Evolutionary conservation across 2,888 invertebrate genomes (phyloP).

Genomic region (Epinotia brunnichana): DNA sequence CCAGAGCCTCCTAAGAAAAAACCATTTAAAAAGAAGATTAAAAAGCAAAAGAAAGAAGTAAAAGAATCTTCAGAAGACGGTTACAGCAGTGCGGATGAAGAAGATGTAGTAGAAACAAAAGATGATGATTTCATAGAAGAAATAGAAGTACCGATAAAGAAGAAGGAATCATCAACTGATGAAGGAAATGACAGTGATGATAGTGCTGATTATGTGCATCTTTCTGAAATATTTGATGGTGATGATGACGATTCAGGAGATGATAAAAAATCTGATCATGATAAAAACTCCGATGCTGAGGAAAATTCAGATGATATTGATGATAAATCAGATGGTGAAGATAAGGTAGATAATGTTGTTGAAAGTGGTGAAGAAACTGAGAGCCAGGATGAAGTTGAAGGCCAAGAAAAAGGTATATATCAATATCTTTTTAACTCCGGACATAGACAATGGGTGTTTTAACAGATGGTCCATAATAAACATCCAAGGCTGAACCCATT

Average conservation of each 20-base stretch:
- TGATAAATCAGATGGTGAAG: conserved; percentile 47
- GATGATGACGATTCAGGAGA: conserved; percentile 65
- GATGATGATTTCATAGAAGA: conserved; percentile 67
- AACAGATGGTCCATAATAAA: too few relatives aligned
- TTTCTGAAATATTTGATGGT: conserved; percentile 73
- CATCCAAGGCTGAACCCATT: too few relatives aligned
- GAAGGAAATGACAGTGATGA: conserved; percentile 73
- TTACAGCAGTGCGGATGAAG: conserved; percentile 66
- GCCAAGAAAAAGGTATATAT: conserved; percentile 56
- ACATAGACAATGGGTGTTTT: too few relatives aligned
- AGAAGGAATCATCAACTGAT: conserved; percentile 61
- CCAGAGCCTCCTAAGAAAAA: conserved; percentile 46
- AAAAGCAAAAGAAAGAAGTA: conserved; percentile 51
- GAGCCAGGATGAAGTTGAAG: conserved; percentile 53
- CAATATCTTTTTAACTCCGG: too few relatives aligned
- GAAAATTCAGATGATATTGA: conserved; percentile 46
- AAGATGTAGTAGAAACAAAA: conserved; percentile 44
- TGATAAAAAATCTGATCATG: conserved; percentile 49
- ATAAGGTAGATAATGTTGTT: conserved; percentile 44
- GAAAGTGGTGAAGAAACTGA: conserved; percentile 47
- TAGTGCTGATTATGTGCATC: conserved; percentile 67
- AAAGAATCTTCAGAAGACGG: conserved; percentile 76
- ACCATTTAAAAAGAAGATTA: conserved; percentile 47
- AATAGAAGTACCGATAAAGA: conserved; percentile 68
- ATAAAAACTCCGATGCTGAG: conserved; percentile 42